Base-by-base conservation (phyloP, 92 coral and sea anemone genomes). In the Parazoanthus atlanticus region DNA sequence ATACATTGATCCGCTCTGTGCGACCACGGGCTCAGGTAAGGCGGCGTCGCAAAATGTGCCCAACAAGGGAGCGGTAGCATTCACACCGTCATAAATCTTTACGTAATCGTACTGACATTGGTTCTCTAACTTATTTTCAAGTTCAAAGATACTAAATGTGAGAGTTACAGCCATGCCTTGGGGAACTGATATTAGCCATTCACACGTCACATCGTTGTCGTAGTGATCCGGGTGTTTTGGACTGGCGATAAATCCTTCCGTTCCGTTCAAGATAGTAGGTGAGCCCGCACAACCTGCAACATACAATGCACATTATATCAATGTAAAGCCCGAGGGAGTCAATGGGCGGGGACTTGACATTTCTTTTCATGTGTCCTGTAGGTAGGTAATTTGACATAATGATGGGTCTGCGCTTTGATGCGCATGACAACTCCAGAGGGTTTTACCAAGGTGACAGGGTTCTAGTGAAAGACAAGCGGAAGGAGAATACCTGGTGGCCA, bases 1-100 rank as follows among this genome's bases (percentile, higher is more conserved):
- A 78, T 78, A 78, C 32, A 78, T 41, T 26, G 82, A 26, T n/a
- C 82, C 82, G 30, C 82, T 43, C 82, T 78, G 82, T n/a, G 82
- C 34, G n/a, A 0, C 25, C 8, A 26, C 34, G 23, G 64, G 64
- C 7, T 31, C 31, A 3, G 83, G 83, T 79, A 47, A 21, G 83
- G n/a, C 28, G 5, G 5, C 0, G 34, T 26, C 69, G 40, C 83
- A 79, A 52, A 79, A 79, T 33, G 9, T 79, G 38, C 83, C 83
- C 64, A 79, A 13, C 69, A 46, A 30, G 0, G 83, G 69, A 29
- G 83, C 69, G 12, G 31, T 26, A 21, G 66, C 41, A 52, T 79
- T 47, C n/a, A 8, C 25, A 8, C 83, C 69, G 28, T 49, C 83
- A 30, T 52, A 9, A 17, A 79, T 3, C 38, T 15, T 30, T 0